Base-by-base conservation (phyloP, 2,113 vertebrate species). In the Ciconia boyciana region DNA sequence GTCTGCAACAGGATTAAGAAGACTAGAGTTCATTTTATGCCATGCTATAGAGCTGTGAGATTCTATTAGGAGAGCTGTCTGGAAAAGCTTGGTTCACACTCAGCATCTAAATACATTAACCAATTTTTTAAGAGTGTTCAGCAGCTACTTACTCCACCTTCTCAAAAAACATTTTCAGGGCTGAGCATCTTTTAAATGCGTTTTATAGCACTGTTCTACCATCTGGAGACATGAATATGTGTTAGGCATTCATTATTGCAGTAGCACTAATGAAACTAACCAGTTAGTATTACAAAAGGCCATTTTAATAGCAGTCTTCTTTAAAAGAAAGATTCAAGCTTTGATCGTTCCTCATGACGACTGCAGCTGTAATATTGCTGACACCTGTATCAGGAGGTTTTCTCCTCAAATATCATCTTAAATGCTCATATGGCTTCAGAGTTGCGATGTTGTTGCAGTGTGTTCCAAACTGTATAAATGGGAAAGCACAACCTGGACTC, bases 41-140 rank as follows among this genome's bases (percentile, higher is more conserved):
- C 62, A 77, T 91, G 84, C 80, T 74, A 13, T 58, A 81, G 66
- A 90, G 28, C 79, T 39, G 9, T 85, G 84, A 93, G 82, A 71
- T 95, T 87, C 64, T 87, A 22, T 92, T 95, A 88, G 69, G 36
- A 87, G 55, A 90, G 43, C 55, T 94, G 25, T 52, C 90, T 95
- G 93, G 24, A 83, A 94, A 90, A 88, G 16, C 89, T 85, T 61
- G 14, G n/a, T 85, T 94, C 84, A 69, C 48, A 86, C 20, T 36
- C 79, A 78, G 61, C 78, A 83, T 85, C 84, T 91, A 94, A 95
- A 93, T 93, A 68, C 39, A 52, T 65, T 76, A 83, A 48, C 16
- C 20, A 25, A 2, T 58, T 82, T 85, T 77, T 86, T 43, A 5
- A 5, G 83, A 74, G 16, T 39, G 19, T 61, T 91, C 52, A 66